Evolutionary conservation across 2,113 vertebrate genomes (phyloP), one percentile per base, ranked within the genome.

Genomic region (Astatotilapia flaviijosephi): DNA sequence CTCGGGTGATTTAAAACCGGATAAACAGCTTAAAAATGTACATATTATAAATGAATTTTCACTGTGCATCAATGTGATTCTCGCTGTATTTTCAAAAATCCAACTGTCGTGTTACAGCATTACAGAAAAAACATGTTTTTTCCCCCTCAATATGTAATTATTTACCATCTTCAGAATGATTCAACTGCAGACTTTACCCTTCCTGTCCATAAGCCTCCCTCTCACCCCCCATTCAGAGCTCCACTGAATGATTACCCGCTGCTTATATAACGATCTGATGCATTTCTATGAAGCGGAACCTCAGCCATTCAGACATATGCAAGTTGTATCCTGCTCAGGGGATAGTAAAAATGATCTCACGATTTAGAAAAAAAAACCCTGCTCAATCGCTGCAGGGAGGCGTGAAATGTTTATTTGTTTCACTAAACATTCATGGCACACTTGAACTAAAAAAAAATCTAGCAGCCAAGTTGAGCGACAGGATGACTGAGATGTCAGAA

Each of bases 231-330:
- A 7, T 23, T 53, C 37, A 54, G 23, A 51, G 26, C 19, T 81
- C 12, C 1, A 86, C 87, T 91, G 45, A 94, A 93, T 93, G 87
- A 94, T 94, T 94, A 92, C 42, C 93, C 68, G 10, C 37, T 23
- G 79, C 88, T 90, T 90, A 93, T 58, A 89, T 87, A 90, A 94
- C 9, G 28, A 81, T 83, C 79, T 42, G 75, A 79, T 88, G 42
- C 21, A 49, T 87, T 86, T 83, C 83, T 73, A n/a, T 75, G 23
- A 84, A 79, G 88, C 28, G 14, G 83, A 83, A 33, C 56, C 79
- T 82, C 23, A 55, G 56, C 47, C 35, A 83, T 86, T 84, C 70
- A 86, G 53, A 81, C 84, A 73, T 73, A 47, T 17, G 65, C 28
- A 85, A 31, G 53, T 53, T 28, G 82, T 19, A 80, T 23, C 9